Percentiles rank a stretch among this genome's conserved stretches.
Evolutionary conservation across 2,888 invertebrate genomes (phyloP).

Genomic region (Papilio elwesi): DNA sequence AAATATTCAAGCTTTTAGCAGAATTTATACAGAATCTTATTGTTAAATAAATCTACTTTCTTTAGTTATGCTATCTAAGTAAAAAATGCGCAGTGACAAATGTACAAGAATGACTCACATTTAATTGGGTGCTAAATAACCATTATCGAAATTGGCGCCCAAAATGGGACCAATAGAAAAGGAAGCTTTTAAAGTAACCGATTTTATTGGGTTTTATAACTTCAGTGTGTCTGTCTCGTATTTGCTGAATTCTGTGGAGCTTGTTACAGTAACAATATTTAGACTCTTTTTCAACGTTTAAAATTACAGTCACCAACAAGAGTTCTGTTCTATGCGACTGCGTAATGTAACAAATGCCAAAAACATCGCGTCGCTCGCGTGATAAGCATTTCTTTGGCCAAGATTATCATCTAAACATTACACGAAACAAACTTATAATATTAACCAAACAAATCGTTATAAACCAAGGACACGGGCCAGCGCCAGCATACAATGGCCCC

Average conservation of each 20-base stretch:
- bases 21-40: too few relatives aligned
- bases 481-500: slow-evolving; percentile 13
- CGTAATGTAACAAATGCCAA: slow-evolving; percentile 6
- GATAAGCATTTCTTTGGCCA: slow-evolving; percentile 24
- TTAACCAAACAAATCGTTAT: slow-evolving; percentile 22
- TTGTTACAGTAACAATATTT: too few relatives aligned
- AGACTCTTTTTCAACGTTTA: too few relatives aligned
- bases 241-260: too few relatives aligned
- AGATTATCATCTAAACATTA: slow-evolving; percentile 33
- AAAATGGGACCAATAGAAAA: neutral
- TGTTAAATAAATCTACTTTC: too few relatives aligned
- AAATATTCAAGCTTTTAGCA: too few relatives aligned
- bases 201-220: too few relatives aligned
- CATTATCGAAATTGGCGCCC: slow-evolving; percentile 6
- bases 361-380: slow-evolving; percentile 17
- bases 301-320: too few relatives aligned
- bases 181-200: neutral
- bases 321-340: too few relatives aligned
- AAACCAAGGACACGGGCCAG: slow-evolving; percentile 1
- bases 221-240: too few relatives aligned
- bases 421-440: slow-evolving; percentile 27
- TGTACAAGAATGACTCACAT: too few relatives aligned
- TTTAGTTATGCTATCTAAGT: neutral
- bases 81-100: neutral
- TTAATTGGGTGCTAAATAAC: neutral